Evolutionary conservation across 2,797 vertebrate species (phyloP), one percentile per base, ranked within the genome.

Genomic region (Xiphorhynchus erythropygius): DNA sequence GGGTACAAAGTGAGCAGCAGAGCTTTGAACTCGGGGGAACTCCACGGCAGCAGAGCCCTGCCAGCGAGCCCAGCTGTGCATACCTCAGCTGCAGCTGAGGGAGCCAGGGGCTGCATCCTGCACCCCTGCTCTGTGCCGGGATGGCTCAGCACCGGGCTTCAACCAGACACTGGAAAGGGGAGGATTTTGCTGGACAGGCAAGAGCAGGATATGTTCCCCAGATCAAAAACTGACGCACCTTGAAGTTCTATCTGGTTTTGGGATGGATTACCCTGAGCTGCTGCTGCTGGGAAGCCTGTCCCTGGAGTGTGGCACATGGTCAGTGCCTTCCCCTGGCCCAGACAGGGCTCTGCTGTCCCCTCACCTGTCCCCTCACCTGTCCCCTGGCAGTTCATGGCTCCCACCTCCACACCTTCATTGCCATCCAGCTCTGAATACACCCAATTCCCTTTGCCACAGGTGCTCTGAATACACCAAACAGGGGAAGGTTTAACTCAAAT

Each of bases 21-120:
- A 35, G 92, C 96, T 97, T 97, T 96, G 96, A 97, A 96, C 96
- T 93, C 2, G 6, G 96, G 96, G 96, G 79, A 97, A 96, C 84
- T 96, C 94, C 95, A 27, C 32, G 0, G 60, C 56, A 7, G 75
- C 75, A 50, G 75, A 87, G 73, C 75, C 67, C 86, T 92, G 94
- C 95, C 94, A 93, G 89, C 16, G 35, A 92, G 89, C 81, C 93
- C 96, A 96, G 95, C 95, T 95, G 94, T 91, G 94, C 95, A 96
- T 90, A 91, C 87, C 93, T 92, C 53, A 73, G 78, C 78, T 30
- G 52, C 95, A 96, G 95, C 94, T 95, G 96, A 27, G 87, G 81
- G 75, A 35, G 14, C 50, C 42, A 32, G 49, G 59, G 90, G 93
- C 64, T 2, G 0, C 78, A 77, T 53, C 71, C 95, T 70, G 70